Base-by-base conservation (phyloP, 2,797 vertebrate species). In the Notolepis coatsorum region DNA sequence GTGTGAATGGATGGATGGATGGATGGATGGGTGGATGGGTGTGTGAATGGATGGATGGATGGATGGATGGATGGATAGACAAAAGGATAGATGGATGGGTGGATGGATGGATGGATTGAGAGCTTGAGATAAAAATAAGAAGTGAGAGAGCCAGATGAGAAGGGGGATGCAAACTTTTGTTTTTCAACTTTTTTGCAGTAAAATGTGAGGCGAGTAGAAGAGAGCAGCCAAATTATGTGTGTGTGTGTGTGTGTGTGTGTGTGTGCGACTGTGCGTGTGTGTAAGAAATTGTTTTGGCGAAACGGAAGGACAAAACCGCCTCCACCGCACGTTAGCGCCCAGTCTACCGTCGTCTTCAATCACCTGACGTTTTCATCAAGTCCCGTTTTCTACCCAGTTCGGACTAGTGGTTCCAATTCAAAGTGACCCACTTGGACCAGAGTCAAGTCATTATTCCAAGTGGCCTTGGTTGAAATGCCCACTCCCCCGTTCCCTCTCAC, bases 361-460 rank as follows among this genome's bases (percentile, higher is more conserved):
- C 61, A 24, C 35, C 24, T 18, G 42, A 28, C 24, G 48, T 53
- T 67, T 62, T 48, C 1, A 56, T 53, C 37, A 39, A 15, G 13
- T 1, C 61, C 33, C 24, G 50, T 37, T n/a, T 4, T 4, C 24
- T 5, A 8, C 41, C 4, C 7, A 27, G 21, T 23, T 43, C n/a
- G 20, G 17, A 13, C 41, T 17, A 23, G 1, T 7, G 0, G 4
- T n/a, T 39, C 37, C 2, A 13, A 35, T 23, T 23, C n/a, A 0
- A 49, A 48, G 18, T 28, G 60, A 48, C 65, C 61, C 45, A 46
- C 38, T 72, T 64, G 63, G 60, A 77, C 67, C 66, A 64, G 65
- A 49, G 64, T 71, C 63, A 54, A 5, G 2, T 55, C 59, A 61
- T 75, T 77, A 72, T 42, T 59, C 25, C 13, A 52, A 58, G 52